A percentile compares a stretch with the other conserved stretches of the same genome.
Conservation (phyloP, 2,797 vertebrate genomes). For the Prionace glauca region DNA sequence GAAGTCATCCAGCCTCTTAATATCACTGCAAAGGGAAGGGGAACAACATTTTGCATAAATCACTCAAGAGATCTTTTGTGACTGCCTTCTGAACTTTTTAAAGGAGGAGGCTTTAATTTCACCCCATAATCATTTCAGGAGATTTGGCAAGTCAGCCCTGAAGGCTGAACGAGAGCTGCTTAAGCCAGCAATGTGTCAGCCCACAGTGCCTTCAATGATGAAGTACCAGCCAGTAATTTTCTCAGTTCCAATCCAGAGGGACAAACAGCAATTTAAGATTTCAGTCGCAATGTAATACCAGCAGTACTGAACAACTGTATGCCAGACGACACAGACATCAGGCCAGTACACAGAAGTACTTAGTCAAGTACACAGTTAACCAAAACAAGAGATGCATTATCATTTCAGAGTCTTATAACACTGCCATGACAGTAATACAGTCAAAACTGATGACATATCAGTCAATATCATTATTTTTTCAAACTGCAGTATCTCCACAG, state of each 20-base stretch:
- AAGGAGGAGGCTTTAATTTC: neutral
- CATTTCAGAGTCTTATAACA: neutral
- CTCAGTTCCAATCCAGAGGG: neutral
- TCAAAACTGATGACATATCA: neutral
- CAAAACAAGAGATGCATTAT: neutral
- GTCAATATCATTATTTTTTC: neutral
- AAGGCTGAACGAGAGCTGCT: neutral
- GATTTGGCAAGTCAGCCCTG: neutral
- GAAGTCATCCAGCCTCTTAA: neutral
- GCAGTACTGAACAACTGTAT: neutral
- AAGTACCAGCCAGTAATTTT: neutral
- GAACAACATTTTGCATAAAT: neutral
- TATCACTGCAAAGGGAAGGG: neutral
- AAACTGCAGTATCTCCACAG: too few species aligned
- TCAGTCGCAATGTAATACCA: neutral
- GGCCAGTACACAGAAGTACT: neutral
- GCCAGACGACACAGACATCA: too few species aligned
- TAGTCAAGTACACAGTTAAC: neutral
- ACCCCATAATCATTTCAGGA: neutral
- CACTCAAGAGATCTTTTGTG: neutral
- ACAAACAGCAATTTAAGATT: neutral
- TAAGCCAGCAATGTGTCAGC: neutral
- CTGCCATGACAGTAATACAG: neutral
- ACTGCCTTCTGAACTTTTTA: neutral
- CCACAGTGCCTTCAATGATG: neutral